Evolutionary conservation across 2,888 invertebrate genomes (phyloP).

Genomic region (Bugulina stolonifera): DNA sequence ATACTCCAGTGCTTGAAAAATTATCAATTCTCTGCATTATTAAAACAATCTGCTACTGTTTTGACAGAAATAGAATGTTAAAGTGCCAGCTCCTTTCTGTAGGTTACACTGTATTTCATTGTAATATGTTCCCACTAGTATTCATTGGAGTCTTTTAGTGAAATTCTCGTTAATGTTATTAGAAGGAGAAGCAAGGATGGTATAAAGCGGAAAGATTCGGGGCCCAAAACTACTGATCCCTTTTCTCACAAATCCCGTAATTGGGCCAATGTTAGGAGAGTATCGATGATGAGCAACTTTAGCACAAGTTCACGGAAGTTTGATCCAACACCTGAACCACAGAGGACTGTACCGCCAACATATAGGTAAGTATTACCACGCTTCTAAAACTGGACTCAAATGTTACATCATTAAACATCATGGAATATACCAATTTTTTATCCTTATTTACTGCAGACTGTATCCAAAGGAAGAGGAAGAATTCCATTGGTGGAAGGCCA

Average conservation of each 20-base stretch:
- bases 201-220: slow-evolving; percentile 22
- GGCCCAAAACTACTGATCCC: background rate
- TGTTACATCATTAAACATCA: too few species aligned
- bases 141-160: too few species aligned
- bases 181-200: too few species aligned
- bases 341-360: slow-evolving; percentile 2
- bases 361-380: background rate
- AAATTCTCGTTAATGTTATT: too few species aligned
- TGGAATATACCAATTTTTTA: too few species aligned
- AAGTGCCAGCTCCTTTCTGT: too few species aligned
- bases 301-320: background rate
- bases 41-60: too few species aligned
- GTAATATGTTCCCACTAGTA: too few species aligned
- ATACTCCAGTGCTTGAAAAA: too few species aligned
- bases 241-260: background rate
- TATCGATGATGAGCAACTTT: slow-evolving; percentile 21
- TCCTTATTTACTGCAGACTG: background rate
- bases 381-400: too few species aligned
- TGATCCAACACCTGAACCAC: slow-evolving; percentile 19
- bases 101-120: too few species aligned
- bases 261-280: background rate
- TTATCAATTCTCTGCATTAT: background rate
- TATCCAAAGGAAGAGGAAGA: slow-evolving; percentile 16
- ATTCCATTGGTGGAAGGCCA: slow-evolving; percentile 21
- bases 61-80: too few species aligned